Evolutionary conservation across 2,797 vertebrate genomes (phyloP), one percentile per base, ranked within the genome.

Genomic region (Austrolebias charrua): DNA sequence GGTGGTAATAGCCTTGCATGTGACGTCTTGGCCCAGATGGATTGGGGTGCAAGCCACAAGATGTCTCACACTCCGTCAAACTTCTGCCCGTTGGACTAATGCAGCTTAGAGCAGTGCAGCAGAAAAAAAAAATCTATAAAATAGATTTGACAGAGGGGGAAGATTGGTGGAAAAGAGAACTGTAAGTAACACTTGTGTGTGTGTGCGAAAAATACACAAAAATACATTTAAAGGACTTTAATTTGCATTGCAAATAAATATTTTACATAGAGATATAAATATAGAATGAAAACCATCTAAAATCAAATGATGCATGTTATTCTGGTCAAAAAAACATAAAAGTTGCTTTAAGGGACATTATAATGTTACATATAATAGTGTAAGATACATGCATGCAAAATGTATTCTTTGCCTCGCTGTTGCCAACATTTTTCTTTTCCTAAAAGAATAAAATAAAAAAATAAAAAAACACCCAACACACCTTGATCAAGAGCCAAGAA

Each of bases 1-100:
- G 85, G 91, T 94, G 92, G 90, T 93, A 94, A 94, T 92, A 84
- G 87, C 71, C 87, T 83, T 75, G 73, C 78, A 84, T 90, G 88
- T 87, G 91, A 91, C 76, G 79, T 88, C 68, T 74, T 28, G 78
- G 85, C 70, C 76, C 79, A 80, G 81, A 80, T 79, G 86, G 90
- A 90, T 80, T 60, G 78, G 89, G 80, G 83, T 80, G 84, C 66
- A 73, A 82, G 87, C 83, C 88, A 82, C 88, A 87, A 89, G 87
- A 91, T 75, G 84, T 90, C 90, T 91, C 71, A 51, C 90, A 90
- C 85, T 73, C 89, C 60, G 83, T 90, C 82, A 92, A 91, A 89
- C 75, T 48, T 46, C 76, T 52, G 70, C 71, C 60, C 63, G 81
- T 73, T 72, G 69, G 72, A 78, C 75, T 70, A 75, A 80, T 69